phyloP scores from a whole-genome alignment of 2,113 vertebrate genomes.

The Platycercus adscitus region DNA sequence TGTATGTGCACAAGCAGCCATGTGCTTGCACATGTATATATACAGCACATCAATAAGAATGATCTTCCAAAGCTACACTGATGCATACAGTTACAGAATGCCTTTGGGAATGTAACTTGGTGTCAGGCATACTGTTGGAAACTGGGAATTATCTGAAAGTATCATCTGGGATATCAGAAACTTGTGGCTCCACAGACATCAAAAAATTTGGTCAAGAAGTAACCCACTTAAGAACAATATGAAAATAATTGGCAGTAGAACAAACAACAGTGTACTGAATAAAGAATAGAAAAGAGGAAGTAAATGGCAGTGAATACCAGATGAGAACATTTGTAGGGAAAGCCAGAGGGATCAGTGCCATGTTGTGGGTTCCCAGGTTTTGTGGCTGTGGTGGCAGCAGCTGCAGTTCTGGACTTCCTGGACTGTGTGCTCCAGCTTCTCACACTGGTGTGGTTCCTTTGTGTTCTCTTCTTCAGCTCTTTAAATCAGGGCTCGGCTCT shows the following conservation, averaged over 20 bases:
- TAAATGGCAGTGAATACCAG: neutral
- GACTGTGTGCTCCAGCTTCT: neutral
- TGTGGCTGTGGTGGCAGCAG: neutral
- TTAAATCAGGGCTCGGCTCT: neutral
- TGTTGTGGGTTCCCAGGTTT: neutral
- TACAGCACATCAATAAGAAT: neutral
- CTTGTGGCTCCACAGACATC: neutral
- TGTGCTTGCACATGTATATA: neutral
- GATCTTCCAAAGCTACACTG: neutral
- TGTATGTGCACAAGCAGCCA: neutral
- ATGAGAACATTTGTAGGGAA: neutral
- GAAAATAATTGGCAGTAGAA: conserved; percentile 8
- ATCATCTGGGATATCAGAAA: neutral
- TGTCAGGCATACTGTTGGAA: neutral
- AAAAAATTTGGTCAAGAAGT: neutral
- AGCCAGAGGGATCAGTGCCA: neutral
- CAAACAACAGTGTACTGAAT: neutral
- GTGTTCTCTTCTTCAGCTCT: neutral
- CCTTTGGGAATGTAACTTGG: neutral
- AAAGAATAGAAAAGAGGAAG: conserved; percentile 14
- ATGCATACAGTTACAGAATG: neutral
- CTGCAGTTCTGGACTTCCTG: neutral
- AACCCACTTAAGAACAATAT: neutral
- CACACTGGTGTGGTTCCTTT: neutral
- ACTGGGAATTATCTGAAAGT: neutral